phyloP scores from a whole-genome alignment of 2,888 invertebrate genomes.

The Eudasyphora cyanicolor region DNA sequence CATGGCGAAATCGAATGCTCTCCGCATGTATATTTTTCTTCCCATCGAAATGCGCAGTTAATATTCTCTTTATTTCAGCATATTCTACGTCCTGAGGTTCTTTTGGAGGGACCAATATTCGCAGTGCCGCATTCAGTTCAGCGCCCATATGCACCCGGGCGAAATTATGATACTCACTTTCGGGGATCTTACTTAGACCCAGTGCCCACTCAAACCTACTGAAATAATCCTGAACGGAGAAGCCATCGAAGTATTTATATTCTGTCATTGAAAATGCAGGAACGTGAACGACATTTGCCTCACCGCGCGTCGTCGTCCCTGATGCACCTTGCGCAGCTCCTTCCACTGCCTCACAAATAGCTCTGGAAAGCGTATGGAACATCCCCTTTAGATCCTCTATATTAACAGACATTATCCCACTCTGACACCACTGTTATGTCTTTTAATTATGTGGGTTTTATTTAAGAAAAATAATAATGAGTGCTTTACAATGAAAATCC shows the following conservation, averaged over 20 bases:
- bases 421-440: no score
- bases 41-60: slow-evolving; percentile 19
- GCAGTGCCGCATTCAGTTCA: slow-evolving; percentile 23
- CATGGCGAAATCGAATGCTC: slow-evolving; percentile 19
- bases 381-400: no score
- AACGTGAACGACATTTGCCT: no score
- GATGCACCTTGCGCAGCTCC: no score
- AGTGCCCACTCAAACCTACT: slow-evolving; percentile 24
- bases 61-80: not conserved
- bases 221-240: slow-evolving; percentile 32
- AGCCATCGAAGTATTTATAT: not conserved
- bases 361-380: no score
- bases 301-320: no score
- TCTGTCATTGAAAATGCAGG: no score
- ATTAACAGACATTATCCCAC: no score
- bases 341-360: no score
- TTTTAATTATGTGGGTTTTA: no score
- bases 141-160: slow-evolving; percentile 32
- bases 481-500: no score
- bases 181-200: not conserved
- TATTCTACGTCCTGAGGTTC: slow-evolving; percentile 17
- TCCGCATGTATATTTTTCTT: slow-evolving; percentile 33
- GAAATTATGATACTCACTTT: slow-evolving; percentile 5
- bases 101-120: slow-evolving; percentile 5
- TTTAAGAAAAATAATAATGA: no score